Conservation (phyloP, 2,113 vertebrate genomes). For the Coracopsis vasa region DNA sequence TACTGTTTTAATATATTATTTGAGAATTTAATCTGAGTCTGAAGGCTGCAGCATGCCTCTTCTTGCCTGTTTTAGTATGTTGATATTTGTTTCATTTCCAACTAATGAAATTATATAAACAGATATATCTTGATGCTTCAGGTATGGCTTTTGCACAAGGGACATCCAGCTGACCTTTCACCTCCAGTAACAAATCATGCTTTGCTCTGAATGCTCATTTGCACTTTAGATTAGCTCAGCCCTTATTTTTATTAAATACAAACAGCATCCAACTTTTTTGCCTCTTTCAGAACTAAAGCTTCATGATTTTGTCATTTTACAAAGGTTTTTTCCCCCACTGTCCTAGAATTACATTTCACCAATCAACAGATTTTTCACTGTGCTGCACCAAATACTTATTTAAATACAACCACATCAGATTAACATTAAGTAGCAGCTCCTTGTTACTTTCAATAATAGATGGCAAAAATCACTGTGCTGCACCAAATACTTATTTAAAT, state of each 20-base stretch:
- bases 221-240: not conserved
- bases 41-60: not conserved
- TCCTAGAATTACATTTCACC: not conserved
- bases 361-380: not conserved
- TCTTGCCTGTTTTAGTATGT: not conserved
- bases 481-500: not conserved
- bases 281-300: not conserved
- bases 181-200: not conserved
- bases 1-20: not conserved
- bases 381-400: not conserved
- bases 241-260: not conserved
- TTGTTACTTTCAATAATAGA: not conserved
- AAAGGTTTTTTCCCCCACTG: fast-evolving
- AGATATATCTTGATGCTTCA: not conserved
- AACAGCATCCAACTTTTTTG: not conserved
- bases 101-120: not conserved
- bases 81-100: not conserved
- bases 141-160: not conserved
- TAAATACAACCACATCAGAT: fast-evolving
- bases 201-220: not conserved
- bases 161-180: not conserved
- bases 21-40: not conserved
- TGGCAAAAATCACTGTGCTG: not conserved
- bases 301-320: not conserved
- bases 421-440: not conserved